Percentiles rank a stretch among this genome's conserved stretches.
These are phyloP conservation scores for Gallinago stenura DNA, from an alignment of 2,797 vertebrate genomes.

Conservation along the genomic window DNA sequence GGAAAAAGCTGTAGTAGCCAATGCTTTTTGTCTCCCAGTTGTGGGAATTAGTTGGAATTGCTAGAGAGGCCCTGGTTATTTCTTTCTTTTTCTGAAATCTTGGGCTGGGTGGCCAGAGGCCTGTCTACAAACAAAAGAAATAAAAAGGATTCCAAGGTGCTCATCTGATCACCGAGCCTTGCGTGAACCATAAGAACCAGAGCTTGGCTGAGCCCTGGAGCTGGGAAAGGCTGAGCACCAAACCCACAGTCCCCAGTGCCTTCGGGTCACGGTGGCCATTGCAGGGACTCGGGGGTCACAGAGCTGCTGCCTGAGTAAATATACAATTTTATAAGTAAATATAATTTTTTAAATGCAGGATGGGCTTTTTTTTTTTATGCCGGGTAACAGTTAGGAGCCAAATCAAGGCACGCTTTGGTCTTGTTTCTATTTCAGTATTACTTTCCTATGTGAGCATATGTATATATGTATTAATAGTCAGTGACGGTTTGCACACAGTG, in stretches of 20 bases:
- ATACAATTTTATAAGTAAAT: not conserved
- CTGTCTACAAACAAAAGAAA: not conserved
- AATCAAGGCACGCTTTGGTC: not conserved
- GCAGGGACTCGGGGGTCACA: not conserved
- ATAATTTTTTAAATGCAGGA: not conserved
- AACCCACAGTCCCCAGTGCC: not conserved
- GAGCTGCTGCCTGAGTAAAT: not conserved
- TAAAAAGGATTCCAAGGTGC: not conserved
- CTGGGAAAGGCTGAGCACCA: not conserved
- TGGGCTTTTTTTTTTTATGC: not conserved
- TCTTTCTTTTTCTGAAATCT: not conserved
- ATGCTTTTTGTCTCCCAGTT: not conserved
- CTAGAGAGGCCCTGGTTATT: not conserved
- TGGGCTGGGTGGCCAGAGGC: not conserved
- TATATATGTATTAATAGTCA: not conserved
- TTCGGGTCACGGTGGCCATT: accelerated
- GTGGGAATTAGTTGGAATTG: not conserved
- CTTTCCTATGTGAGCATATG: not conserved
- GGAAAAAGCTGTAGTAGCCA: not conserved
- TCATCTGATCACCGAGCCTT: not conserved
- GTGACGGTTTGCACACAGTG: not conserved
- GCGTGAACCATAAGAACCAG: not conserved
- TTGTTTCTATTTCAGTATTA: not conserved
- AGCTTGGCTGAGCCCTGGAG: not conserved
- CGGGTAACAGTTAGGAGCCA: not conserved